Percentiles rank a stretch among this genome's conserved stretches.
These are phyloP conservation scores for Varanus salvator DNA, from an alignment of 2,113 vertebrate genomes.

Conservation along the genomic window DNA sequence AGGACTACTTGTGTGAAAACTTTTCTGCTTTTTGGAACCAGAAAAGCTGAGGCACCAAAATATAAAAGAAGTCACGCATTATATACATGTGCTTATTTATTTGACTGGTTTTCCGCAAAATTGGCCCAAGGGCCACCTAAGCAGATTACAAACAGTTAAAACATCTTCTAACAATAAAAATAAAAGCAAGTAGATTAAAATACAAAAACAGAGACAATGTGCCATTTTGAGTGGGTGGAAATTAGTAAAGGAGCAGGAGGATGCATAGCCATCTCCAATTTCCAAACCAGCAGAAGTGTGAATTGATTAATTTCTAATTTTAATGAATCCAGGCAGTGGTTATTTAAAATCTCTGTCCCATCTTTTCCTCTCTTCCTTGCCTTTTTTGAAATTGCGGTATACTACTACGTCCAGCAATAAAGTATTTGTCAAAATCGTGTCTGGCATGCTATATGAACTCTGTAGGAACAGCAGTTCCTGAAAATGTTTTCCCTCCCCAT, in stretches of 20 bases:
- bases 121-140: no score
- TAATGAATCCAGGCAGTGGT: not conserved
- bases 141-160: no score
- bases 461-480: not conserved
- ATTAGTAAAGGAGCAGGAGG: not conserved
- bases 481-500: not conserved
- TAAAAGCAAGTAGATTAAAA: no score
- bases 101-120: no score
- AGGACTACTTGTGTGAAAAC: not conserved
- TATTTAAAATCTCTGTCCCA: not conserved
- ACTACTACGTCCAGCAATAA: not conserved
- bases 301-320: not conserved
- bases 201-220: no score
- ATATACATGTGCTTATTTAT: no score
- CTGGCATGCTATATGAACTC: not conserved
- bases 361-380: not conserved
- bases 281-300: not conserved
- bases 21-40: not conserved
- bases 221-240: not conserved
- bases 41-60: not conserved
- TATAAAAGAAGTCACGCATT: no score
- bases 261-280: not conserved
- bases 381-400: not conserved
- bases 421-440: not conserved
- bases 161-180: no score